Conservation (phyloP, 2,113 vertebrate genomes). For the Cairina moschata region DNA sequence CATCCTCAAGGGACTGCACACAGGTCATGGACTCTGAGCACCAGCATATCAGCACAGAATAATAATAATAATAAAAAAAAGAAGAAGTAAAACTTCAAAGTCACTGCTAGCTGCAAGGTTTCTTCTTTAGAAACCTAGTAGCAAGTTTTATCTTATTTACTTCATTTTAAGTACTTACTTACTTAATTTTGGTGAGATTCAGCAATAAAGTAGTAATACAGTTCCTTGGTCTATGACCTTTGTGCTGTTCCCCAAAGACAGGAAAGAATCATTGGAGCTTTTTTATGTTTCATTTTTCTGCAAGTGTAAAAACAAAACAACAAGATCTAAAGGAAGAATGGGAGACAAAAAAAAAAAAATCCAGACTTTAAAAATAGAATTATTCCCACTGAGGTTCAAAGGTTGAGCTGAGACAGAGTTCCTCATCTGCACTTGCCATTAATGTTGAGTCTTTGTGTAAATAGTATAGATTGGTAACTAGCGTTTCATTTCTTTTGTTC, state of each 20-base stretch:
- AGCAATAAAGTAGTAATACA: slow-evolving; percentile 50
- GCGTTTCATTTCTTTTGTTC: slow-evolving; percentile 24
- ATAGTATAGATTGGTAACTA: slow-evolving; percentile 15
- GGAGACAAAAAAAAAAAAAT: not conserved
- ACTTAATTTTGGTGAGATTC: slow-evolving; percentile 63
- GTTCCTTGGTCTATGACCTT: slow-evolving; percentile 48
- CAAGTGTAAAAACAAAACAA: slow-evolving; percentile 40
- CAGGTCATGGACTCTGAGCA: slow-evolving; percentile 63
- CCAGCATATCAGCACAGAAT: slow-evolving; percentile 43
- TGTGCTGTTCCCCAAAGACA: slow-evolving; percentile 9
- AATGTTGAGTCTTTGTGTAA: slow-evolving; percentile 43
- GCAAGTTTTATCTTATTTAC: slow-evolving; percentile 57
- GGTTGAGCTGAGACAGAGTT: not conserved
- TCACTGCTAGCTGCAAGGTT: slow-evolving; percentile 41
- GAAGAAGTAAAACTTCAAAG: slow-evolving; percentile 62
- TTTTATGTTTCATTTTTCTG: slow-evolving; percentile 7
- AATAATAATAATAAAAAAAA: slow-evolving; percentile 7
- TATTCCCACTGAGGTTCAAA: slow-evolving; percentile 6
- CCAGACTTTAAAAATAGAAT: slow-evolving; percentile 47
- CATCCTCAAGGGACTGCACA: slow-evolving; percentile 57
- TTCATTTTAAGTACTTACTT: slow-evolving; percentile 64
- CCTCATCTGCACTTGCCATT: slow-evolving; percentile 37
- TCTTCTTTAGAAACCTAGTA: slow-evolving; percentile 60
- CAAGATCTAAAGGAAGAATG: slow-evolving; percentile 26
- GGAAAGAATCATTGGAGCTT: slow-evolving; percentile 1